Conservation (phyloP, 2,888 invertebrate species). For the Nomada ruficornis region DNA sequence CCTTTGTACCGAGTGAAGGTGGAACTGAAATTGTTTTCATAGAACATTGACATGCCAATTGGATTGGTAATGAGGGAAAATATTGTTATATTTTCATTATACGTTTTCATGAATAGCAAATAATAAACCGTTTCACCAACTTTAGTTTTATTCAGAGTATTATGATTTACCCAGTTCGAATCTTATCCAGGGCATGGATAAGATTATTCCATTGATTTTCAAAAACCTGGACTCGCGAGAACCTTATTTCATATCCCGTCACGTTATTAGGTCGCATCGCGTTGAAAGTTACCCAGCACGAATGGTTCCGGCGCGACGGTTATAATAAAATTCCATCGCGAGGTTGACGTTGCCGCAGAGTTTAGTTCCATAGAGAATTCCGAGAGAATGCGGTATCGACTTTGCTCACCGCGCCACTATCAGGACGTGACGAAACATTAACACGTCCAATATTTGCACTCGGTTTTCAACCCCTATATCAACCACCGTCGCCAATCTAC, state of each 20-base stretch:
- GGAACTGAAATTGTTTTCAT: slow-evolving; percentile 11
- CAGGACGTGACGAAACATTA: slow-evolving; percentile 73
- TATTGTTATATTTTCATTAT: neutral
- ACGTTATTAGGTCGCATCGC: neutral
- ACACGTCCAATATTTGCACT: slow-evolving; percentile 41
- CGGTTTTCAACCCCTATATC: neutral
- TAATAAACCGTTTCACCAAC: no score
- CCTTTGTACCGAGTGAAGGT: neutral
- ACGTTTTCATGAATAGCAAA: no score
- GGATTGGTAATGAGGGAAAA: neutral
- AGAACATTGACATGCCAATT: neutral
- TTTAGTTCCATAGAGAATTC: slow-evolving; percentile 80
- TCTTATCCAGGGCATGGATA: no score
- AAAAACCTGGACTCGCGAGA: neutral
- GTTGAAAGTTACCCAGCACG: slow-evolving; percentile 27
- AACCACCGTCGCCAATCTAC: neutral
- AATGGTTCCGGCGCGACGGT: slow-evolving; percentile 51
- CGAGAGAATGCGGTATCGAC: slow-evolving; percentile 77
- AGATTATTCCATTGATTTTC: no score
- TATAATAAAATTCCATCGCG: slow-evolving; percentile 78
- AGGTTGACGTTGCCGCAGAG: slow-evolving; percentile 69
- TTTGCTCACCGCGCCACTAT: slow-evolving; percentile 64
- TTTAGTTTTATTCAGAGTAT: no score
- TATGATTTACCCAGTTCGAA: no score
- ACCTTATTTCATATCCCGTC: slow-evolving; percentile 11